Base-by-base conservation (phyloP, 2,888 invertebrate species). In the Linyphia triangularis region DNA sequence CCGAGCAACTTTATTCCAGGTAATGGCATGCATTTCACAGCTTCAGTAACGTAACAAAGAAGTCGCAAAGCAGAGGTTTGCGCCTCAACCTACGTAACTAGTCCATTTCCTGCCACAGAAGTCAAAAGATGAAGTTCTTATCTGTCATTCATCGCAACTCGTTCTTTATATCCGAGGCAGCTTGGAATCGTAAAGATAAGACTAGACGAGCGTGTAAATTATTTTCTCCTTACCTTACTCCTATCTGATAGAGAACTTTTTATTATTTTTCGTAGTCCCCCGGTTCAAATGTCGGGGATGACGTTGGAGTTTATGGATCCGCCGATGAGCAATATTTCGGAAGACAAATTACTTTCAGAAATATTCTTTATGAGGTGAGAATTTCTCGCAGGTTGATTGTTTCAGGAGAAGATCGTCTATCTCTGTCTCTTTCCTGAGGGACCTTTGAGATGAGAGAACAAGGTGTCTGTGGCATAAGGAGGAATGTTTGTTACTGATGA, bases 41-140 rank as follows among this genome's bases (percentile, higher is more conserved):
- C 51, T 51, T 51, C n/a, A 5, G 51, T n/a, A 51, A n/a, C 4
- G 13, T n/a, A n/a, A 5, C 51, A 16, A 1, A 5, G 16, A 51
- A 16, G 51, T 16, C n/a, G 51, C 33, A 33, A 33, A 9, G 5
- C 16, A 51, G 51, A 16, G n/a, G 16, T n/a, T 3, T n/a, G 13
- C 51, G 5, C n/a, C 0, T n/a, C 65, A 51, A 7, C 77, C 77
- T 77, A 77, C 77, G 77, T 77, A 67, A 33, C 59, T 30, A 7
- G 13, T 59, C 26, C 61, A 37, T 37, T 70, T 70, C 70, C 85
- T 78, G 24, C 78, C 33, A n/a, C 67, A 69, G 69, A 65, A 83
- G 65, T 84, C 84, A 77, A 67, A 84, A 69, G 75, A 75, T 84
- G 84, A 84, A 77, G 75, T 57, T 51, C 59, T 79, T 79, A 79